Base-by-base conservation (phyloP, 2,113 vertebrate genomes). In the Lycaon pictus region DNA sequence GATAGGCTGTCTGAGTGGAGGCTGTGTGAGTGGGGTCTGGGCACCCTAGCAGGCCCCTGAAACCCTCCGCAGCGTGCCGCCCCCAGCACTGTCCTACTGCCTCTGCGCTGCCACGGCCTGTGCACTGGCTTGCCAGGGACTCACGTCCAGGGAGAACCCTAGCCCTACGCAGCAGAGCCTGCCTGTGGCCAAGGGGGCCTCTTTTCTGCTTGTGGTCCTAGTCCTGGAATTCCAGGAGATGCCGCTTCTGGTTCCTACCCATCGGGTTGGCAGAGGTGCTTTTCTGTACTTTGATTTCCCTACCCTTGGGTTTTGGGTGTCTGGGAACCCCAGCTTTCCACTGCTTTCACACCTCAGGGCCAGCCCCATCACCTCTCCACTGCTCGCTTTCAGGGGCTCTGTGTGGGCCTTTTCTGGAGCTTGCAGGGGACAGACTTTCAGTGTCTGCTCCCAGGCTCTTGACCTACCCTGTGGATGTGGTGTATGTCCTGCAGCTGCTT, bases 401-500 rank as follows among this genome's bases (percentile, higher is more conserved):
- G 25, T 43, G 43, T 43, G 43, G 43, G 43, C 43, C 43, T 43
- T 7, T 43, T 43, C 43, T 43, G 43, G 43, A 43, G 43, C 43
- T 43, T 43, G 43, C 43, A 43, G 43, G 7, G 88, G 86, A 27
- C 79, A 55, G 65, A 87, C 76, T 83, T 35, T 9, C 77, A 88
- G 81, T 27, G 10, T 53, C 60, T 95, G 76, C 86, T 22, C 0
- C 69, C 67, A 85, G 76, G 97, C 87, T 93, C 74, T 67, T 88
- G 85, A 92, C 85, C 89, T 83, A n/a, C 22, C 76, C 71, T 79
- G 51, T 53, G 95, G 98, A 95, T 43, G 76, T 11, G 25, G 82
- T 93, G 27, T 97, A 94, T 97, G 96, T 97, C 96, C 97, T 63
- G 77, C 97, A 96, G 97, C 97, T 97, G 92, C 97, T 89, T 96